Conservation (phyloP, 2,797 vertebrate genomes). For the Hydrolagus colliei region DNA sequence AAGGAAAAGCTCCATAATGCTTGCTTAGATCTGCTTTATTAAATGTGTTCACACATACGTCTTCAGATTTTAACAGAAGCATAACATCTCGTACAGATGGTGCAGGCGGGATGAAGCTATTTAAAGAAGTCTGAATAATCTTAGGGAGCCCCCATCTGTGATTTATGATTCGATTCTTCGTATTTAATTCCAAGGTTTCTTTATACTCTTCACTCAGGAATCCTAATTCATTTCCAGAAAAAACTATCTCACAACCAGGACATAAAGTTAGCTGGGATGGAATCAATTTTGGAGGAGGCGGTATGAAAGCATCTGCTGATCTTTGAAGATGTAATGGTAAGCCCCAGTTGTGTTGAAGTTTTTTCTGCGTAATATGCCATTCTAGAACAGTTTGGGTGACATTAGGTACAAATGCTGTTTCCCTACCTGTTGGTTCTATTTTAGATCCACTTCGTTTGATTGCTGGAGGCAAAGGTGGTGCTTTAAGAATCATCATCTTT, state of each 20-base stretch:
- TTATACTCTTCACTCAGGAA: not conserved
- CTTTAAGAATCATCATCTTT: conserved; percentile 17
- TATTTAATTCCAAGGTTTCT: conserved; percentile 14
- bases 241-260: not conserved
- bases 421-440: not conserved
- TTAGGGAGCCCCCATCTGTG: not conserved
- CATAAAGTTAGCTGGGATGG: not conserved
- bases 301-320: conserved; percentile 8
- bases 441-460: not conserved
- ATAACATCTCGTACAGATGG: not conserved
- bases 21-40: not conserved
- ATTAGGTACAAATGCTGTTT: not conserved
- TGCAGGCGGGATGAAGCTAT: conserved; percentile 9
- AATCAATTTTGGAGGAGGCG: not conserved
- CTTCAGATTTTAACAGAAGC: not conserved
- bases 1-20: not conserved
- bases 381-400: not conserved
- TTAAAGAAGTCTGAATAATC: conserved; percentile 2
- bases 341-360: not conserved
- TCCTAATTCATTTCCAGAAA: conserved; percentile 1
- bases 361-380: conserved; percentile 4
- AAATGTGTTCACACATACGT: not conserved
- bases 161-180: not conserved
- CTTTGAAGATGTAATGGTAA: conserved; percentile 24
- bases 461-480: not conserved